A percentile compares a stretch with the other conserved stretches of the same genome.
Evolutionary conservation across 1,140 invertebrate species (phyloP).

Genomic region (Meloidogyne floridensis): DNA sequence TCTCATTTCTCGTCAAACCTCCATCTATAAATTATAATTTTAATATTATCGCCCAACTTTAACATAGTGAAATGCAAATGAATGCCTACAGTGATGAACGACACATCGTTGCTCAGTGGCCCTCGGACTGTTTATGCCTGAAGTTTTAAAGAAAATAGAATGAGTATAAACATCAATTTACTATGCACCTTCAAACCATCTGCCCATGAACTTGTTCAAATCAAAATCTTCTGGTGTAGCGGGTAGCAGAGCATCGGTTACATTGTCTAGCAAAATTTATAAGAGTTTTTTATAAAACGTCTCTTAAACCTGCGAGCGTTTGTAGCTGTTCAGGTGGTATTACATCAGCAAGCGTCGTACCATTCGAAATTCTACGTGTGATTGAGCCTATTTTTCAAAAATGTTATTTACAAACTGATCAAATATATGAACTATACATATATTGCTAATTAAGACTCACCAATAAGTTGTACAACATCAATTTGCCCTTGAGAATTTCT

Average conservation of each 20-base stretch:
- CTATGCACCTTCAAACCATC: conserved; percentile 52
- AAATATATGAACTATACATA: no score
- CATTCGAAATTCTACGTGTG: conserved; percentile 65
- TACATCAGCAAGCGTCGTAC: conserved; percentile 64
- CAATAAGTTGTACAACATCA: conserved; percentile 64
- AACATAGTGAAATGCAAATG: no score
- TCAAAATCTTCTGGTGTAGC: conserved; percentile 64
- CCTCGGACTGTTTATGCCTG: conserved; percentile 63
- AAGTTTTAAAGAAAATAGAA: conserved; percentile 34
- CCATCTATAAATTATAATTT: conserved; percentile 49
- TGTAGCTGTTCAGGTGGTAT: conserved; percentile 66
- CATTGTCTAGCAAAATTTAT: conserved; percentile 15
- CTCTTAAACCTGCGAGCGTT: conserved; percentile 55
- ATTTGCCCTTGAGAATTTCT: conserved; percentile 65
- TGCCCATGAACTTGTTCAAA: conserved; percentile 64
- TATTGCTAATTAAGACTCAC: conserved; percentile 5
- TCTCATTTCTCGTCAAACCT: conserved; percentile 64
- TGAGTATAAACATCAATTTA: background rate
- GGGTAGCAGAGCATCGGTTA: conserved; percentile 48
- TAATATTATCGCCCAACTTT: no score
- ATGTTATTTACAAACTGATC: background rate
- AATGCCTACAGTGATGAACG: conserved; percentile 62
- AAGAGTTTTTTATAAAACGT: no score
- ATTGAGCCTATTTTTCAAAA: conserved; percentile 51
- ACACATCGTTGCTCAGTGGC: conserved; percentile 65